Conservation (phyloP, 1,140 invertebrate species). For the Limonius californicus region DNA sequence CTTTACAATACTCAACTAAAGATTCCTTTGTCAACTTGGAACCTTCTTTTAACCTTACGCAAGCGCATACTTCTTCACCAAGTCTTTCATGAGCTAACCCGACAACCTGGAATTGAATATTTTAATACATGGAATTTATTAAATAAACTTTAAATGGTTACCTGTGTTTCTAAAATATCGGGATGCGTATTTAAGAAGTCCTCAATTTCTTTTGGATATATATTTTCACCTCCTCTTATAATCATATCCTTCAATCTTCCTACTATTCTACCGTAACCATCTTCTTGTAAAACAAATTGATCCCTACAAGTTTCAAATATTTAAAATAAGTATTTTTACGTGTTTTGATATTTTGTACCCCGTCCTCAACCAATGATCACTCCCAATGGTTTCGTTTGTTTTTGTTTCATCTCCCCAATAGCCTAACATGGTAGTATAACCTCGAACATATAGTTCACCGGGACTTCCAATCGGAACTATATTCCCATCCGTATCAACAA, state of each 20-base stretch:
- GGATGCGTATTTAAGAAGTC: slow-evolving; percentile 76
- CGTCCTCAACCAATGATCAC: slow-evolving; percentile 84
- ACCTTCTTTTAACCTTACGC: slow-evolving; percentile 50
- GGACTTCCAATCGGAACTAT: slow-evolving; percentile 69
- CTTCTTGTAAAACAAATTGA: slow-evolving; percentile 66
- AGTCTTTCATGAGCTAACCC: slow-evolving; percentile 76
- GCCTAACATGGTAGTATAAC: slow-evolving; percentile 78
- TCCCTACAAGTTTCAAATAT: slow-evolving; percentile 70
- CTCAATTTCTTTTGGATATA: slow-evolving; percentile 86
- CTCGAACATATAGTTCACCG: slow-evolving; percentile 81
- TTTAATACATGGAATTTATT: background rate
- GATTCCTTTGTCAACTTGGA: slow-evolving; percentile 54
- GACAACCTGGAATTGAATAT: slow-evolving; percentile 48
- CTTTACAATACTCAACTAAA: slow-evolving; percentile 65
- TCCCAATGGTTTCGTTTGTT: slow-evolving; percentile 67
- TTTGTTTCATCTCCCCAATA: slow-evolving; percentile 84
- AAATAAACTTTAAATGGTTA: slow-evolving; percentile 44
- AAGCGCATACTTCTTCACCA: slow-evolving; percentile 84
- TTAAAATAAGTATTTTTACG: background rate
- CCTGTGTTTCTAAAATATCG: slow-evolving; percentile 69
- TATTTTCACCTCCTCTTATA: slow-evolving; percentile 90
- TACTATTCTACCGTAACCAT: slow-evolving; percentile 77
- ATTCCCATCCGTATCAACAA: slow-evolving; percentile 65
- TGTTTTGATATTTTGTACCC: slow-evolving; percentile 64
- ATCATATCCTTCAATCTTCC: slow-evolving; percentile 88